phyloP scores from a whole-genome alignment of 2,113 vertebrate species.

The Puma concolor region DNA sequence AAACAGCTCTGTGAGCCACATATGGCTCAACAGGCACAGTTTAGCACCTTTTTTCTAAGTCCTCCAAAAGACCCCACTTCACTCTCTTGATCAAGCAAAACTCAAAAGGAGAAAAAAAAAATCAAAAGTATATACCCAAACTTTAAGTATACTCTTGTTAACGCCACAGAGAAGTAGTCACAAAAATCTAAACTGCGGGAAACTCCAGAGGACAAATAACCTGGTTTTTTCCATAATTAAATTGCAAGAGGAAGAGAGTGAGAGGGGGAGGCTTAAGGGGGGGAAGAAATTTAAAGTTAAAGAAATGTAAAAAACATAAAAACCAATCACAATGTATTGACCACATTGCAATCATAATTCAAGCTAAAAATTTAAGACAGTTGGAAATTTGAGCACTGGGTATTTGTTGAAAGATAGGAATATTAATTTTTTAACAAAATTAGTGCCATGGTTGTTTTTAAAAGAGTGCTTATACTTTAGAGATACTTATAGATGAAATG shows the following conservation, averaged over 20 bases:
- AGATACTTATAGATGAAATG: not conserved
- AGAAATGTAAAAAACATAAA: not conserved
- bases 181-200: not conserved
- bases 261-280: not conserved
- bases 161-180: not conserved
- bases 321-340: not conserved
- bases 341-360: not conserved
- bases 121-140: not conserved
- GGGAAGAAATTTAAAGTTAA: not conserved
- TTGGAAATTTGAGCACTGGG: not conserved
- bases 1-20: not conserved
- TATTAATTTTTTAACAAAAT: not conserved
- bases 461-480: not conserved
- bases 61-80: not conserved
- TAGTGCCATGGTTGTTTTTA: not conserved
- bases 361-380: not conserved
- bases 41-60: not conserved
- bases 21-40: fast-evolving
- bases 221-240: not conserved
- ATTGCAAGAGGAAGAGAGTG: not conserved
- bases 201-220: not conserved
- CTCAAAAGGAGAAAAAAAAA: not conserved
- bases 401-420: slow-evolving; percentile 6
- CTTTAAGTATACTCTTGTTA: not conserved
- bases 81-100: not conserved